Evolutionary conservation across 1,140 invertebrate species (phyloP).

Genomic region (Fragariocoptes setiger): DNA sequence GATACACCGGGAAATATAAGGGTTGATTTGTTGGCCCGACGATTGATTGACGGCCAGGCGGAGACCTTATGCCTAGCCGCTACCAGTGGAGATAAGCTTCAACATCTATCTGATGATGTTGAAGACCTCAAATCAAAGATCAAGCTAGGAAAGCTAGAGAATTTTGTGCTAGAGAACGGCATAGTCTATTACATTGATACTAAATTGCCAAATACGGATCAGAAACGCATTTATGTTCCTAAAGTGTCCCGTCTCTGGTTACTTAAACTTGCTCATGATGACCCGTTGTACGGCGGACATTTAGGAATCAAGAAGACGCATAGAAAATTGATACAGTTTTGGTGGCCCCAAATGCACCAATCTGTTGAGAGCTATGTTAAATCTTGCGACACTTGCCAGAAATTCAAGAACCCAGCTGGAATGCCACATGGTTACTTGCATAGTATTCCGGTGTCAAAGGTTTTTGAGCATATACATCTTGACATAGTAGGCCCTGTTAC

Average conservation of each 20-base stretch:
- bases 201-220: no score
- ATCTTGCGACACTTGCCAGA: conserved; percentile 10
- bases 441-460: conserved; percentile 4
- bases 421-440: conserved; percentile 5
- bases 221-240: background rate
- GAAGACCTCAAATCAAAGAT: no score
- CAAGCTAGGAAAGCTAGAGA: no score
- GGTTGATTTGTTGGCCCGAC: no score
- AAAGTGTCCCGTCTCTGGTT: background rate
- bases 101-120: no score
- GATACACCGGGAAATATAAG: no score
- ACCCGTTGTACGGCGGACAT: conserved; percentile 7
- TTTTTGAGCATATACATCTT: conserved; percentile 13
- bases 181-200: no score
- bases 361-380: conserved; percentile 7
- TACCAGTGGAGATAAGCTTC: no score
- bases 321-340: conserved; percentile 8
- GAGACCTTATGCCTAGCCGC: no score
- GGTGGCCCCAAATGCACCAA: conserved; percentile 8
- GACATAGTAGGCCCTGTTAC: conserved; percentile 15
- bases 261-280: conserved; percentile 7
- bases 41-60: no score
- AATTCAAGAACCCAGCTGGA: conserved; percentile 3
- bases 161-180: no score
- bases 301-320: conserved; percentile 10